These are phyloP conservation scores for Hydraecia micacea DNA, from an alignment of 2,888 invertebrate species.

Conservation along the genomic window DNA sequence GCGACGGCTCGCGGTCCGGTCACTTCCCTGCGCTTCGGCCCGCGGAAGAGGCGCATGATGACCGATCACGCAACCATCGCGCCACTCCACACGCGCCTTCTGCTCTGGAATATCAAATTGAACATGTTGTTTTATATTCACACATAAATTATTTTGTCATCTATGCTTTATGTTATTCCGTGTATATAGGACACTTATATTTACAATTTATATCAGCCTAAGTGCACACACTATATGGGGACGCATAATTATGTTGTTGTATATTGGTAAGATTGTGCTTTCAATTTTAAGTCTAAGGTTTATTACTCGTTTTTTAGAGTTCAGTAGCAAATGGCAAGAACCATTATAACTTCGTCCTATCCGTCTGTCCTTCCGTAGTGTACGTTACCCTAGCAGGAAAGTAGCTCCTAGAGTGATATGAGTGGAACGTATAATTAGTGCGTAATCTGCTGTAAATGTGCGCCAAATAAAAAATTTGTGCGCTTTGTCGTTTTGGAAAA, in stretches of 20 bases:
- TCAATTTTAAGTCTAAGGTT: not conserved
- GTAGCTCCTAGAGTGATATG: too few relatives aligned
- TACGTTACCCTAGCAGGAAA: too few relatives aligned
- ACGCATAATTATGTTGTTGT: not conserved
- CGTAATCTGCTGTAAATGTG: too few relatives aligned
- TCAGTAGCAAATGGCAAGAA: not conserved
- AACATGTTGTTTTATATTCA: not conserved
- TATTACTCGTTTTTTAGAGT: not conserved
- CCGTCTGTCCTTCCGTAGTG: not conserved
- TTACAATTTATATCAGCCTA: not conserved
- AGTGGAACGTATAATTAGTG: too few relatives aligned
- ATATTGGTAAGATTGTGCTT: not conserved
- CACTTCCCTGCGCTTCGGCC: conserved; percentile 92
- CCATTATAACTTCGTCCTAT: not conserved
- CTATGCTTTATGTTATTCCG: not conserved
- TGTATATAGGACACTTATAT: not conserved
- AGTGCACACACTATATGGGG: not conserved
- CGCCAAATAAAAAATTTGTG: too few relatives aligned
- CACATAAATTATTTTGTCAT: not conserved
- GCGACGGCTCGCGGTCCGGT: conserved; percentile 88
- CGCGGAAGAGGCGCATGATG: conserved; percentile 92
- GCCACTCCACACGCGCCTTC: conserved; percentile 80
- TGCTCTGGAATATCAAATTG: conserved; percentile 67
- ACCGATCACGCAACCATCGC: conserved; percentile 88
- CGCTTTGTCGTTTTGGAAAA: too few relatives aligned